These are phyloP conservation scores for Pristionchus maxplancki DNA, from an alignment of 2,888 invertebrate species.

Conservation along the genomic window DNA sequence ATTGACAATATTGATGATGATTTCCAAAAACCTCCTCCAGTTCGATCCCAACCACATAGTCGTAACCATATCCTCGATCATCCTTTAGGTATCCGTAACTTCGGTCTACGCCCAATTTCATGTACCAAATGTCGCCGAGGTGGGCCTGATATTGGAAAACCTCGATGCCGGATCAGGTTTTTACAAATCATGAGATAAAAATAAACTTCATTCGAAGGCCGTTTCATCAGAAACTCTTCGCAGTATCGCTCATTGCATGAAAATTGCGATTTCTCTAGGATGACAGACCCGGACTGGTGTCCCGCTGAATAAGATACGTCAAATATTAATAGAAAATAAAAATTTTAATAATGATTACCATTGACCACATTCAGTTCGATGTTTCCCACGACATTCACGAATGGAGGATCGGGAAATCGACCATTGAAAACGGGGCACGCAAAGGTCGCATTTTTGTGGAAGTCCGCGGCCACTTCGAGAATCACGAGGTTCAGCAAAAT, in stretches of 20 bases:
- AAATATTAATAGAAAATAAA: too few relatives aligned
- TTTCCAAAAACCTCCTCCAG: not conserved
- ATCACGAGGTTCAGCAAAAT: not conserved
- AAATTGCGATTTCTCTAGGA: not conserved
- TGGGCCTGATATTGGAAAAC: not conserved
- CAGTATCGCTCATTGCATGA: not conserved
- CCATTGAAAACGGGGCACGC: not conserved
- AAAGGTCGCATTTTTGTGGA: not conserved
- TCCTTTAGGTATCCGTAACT: not conserved
- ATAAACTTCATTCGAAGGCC: not conserved
- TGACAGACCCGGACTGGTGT: not conserved
- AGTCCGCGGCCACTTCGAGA: not conserved
- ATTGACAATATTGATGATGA: too few relatives aligned
- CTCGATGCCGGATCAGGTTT: too few relatives aligned
- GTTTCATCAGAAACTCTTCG: not conserved
- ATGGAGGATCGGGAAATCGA: not conserved
- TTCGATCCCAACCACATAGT: not conserved
- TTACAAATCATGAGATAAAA: not conserved
- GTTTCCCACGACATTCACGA: not conserved
- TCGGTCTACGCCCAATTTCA: not conserved
- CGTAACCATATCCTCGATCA: not conserved
- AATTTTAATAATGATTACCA: too few relatives aligned
- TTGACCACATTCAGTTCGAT: not conserved
- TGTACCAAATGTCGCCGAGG: not conserved
- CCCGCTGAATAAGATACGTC: not conserved